These are phyloP conservation scores for Sycophila texana DNA, from an alignment of 2,888 invertebrate species.

Conservation along the genomic window DNA sequence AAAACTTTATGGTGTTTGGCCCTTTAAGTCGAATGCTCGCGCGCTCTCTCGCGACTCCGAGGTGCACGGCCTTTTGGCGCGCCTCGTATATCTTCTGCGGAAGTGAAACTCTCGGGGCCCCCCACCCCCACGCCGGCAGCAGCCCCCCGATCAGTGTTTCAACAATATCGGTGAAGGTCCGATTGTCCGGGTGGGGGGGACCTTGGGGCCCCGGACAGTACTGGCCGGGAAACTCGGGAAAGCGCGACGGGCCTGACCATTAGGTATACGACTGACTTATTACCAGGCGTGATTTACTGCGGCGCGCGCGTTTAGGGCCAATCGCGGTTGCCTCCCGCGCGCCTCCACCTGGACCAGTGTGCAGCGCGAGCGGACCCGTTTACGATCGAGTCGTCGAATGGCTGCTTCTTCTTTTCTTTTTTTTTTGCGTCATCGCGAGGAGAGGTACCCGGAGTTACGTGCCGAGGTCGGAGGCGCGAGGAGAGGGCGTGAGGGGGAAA, in stretches of 20 bases:
- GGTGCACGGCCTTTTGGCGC: constrained; percentile 15
- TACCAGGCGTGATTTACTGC: constrained; percentile 47
- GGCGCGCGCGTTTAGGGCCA: background rate
- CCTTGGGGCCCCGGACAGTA: constrained; percentile 5
- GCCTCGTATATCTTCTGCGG: constrained; percentile 60
- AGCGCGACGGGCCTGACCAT: constrained; percentile 26
- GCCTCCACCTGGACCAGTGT: background rate
- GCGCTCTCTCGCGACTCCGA: constrained; percentile 49
- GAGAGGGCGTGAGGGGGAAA: background rate
- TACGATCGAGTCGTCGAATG: constrained; percentile 23
- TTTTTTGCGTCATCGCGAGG: constrained; percentile 33
- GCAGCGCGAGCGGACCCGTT: constrained; percentile 8
- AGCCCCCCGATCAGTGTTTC: constrained; percentile 60
- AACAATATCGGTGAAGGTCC: constrained; percentile 57
- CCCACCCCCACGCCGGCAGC: constrained; percentile 38
- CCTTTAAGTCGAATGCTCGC: constrained; percentile 55
- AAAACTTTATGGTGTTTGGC: constrained; percentile 72
- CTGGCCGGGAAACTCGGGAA: constrained; percentile 17
- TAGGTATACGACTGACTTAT: constrained; percentile 48
- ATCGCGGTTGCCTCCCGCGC: constrained; percentile 41
- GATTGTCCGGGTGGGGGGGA: constrained; percentile 50
- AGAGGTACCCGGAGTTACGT: constrained; percentile 3
- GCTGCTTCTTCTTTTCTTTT: background rate
- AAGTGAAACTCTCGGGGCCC: constrained; percentile 58
- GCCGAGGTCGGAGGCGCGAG: background rate